phyloP scores from a whole-genome alignment of 1,140 invertebrate species.

The Anadara kagoshimensis region DNA sequence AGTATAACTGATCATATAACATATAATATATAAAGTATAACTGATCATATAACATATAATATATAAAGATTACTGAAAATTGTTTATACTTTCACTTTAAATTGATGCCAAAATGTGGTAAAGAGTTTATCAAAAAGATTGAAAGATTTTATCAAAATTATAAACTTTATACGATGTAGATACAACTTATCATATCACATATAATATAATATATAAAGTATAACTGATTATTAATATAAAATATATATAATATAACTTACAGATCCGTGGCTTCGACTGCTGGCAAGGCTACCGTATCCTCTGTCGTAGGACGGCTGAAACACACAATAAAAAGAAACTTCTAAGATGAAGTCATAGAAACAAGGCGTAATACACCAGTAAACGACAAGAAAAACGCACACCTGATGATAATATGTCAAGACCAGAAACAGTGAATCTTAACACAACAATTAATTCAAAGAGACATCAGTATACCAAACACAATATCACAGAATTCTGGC shows the following conservation, averaged over 20 bases:
- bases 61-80: not conserved
- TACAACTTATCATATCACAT: not conserved
- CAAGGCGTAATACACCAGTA: no score
- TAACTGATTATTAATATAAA: not conserved
- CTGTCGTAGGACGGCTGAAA: slow-evolving; percentile 44
- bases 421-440: no score
- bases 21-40: no score
- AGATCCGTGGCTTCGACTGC: slow-evolving; percentile 43
- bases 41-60: no score
- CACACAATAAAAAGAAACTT: no score
- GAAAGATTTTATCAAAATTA: not conserved
- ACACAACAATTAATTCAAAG: no score
- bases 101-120: not conserved
- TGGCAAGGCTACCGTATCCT: slow-evolving; percentile 45
- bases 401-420: no score
- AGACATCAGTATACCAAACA: no score
- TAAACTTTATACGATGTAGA: not conserved
- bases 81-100: not conserved
- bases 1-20: not conserved
- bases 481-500: no score
- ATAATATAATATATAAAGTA: not conserved
- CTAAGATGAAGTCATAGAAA: no score
- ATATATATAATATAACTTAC: slow-evolving; percentile 27
- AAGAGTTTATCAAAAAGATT: not conserved
- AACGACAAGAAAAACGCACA: no score